A percentile compares a stretch with the other conserved stretches of the same genome.
Conservation (phyloP, 2,113 vertebrate genomes). For the Struthio camelus region DNA sequence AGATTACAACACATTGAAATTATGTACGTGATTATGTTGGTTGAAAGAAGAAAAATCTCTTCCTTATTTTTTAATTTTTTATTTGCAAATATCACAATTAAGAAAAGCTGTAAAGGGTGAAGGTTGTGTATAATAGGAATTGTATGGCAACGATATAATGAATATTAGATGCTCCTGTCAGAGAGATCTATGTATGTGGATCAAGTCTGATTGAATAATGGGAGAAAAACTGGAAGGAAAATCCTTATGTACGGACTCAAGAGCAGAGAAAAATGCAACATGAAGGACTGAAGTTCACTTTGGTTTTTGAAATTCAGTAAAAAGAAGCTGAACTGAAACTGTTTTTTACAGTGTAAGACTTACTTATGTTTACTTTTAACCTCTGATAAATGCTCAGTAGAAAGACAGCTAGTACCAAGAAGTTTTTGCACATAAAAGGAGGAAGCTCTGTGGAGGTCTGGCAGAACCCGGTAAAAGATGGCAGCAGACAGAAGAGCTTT, state of each 20-base stretch:
- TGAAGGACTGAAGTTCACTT: neutral
- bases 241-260: neutral
- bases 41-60: conserved; percentile 1
- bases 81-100: neutral
- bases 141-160: neutral
- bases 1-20: neutral
- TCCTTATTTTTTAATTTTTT: neutral
- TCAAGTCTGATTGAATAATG: neutral
- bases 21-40: neutral
- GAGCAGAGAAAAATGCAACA: neutral
- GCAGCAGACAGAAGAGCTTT: neutral
- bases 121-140: neutral
- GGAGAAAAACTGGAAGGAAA: neutral
- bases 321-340: neutral
- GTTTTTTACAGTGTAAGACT: neutral
- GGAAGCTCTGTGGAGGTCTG: neutral
- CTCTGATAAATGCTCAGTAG: neutral
- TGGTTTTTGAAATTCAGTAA: neutral
- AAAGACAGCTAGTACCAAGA: neutral
- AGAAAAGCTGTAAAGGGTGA: neutral
- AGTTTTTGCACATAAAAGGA: neutral
- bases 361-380: neutral
- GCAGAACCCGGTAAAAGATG: neutral
- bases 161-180: conserved; percentile 21
- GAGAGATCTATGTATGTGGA: neutral